These are phyloP conservation scores for Hycleus phaleratus DNA, from an alignment of 1,140 invertebrate species.

Conservation along the genomic window DNA sequence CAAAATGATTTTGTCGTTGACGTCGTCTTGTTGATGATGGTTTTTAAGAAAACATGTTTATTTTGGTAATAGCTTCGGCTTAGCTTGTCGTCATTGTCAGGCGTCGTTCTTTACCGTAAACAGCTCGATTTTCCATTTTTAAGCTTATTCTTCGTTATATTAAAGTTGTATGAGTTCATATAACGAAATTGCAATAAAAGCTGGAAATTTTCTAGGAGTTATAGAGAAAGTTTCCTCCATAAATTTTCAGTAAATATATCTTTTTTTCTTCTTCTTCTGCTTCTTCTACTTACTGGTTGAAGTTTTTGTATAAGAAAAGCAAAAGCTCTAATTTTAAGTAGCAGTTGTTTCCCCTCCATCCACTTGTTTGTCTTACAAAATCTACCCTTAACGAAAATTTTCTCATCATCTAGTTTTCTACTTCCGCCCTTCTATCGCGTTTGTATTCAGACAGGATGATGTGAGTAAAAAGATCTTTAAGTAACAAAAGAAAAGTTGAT, in stretches of 20 bases:
- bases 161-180: slow-evolving; percentile 5
- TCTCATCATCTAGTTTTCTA: too few relatives aligned
- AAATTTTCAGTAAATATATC: slow-evolving; percentile 14
- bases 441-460: slow-evolving; percentile 11
- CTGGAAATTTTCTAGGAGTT: slow-evolving; percentile 11
- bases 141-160: neutral
- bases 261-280: neutral
- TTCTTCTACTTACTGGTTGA: too few relatives aligned
- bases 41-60: too few relatives aligned
- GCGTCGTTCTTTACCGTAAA: too few relatives aligned
- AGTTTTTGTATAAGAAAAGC: slow-evolving; percentile 1
- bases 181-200: slow-evolving; percentile 15
- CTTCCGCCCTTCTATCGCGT: neutral
- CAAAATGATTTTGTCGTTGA: too few relatives aligned
- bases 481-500: slow-evolving; percentile 12
- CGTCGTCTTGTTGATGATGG: neutral
- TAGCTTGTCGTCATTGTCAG: too few relatives aligned
- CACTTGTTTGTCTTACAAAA: too few relatives aligned
- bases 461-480: slow-evolving; percentile 15
- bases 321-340: slow-evolving; percentile 12
- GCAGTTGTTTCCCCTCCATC: slow-evolving; percentile 2
- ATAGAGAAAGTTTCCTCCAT: slow-evolving; percentile 14
- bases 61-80: too few relatives aligned
- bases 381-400: too few relatives aligned
- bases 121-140: too few relatives aligned